These are phyloP conservation scores for Alexandromys oeconomus DNA, from an alignment of 2,797 vertebrate species.

Conservation along the genomic window DNA sequence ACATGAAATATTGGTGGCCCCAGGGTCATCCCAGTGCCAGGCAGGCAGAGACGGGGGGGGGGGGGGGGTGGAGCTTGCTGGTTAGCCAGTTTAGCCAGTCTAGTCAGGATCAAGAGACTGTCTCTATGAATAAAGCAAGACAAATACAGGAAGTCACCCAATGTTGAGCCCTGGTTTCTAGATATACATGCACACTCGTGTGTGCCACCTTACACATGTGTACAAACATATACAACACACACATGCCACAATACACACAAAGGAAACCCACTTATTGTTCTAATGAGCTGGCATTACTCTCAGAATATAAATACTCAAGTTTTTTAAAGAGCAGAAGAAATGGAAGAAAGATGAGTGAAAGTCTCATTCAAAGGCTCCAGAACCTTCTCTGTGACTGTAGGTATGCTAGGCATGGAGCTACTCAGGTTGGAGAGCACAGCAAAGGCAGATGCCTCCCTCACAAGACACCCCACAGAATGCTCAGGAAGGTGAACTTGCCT, in stretches of 20 bases:
- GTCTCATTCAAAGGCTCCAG: neutral
- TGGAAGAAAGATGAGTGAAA: neutral
- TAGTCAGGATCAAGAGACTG: neutral
- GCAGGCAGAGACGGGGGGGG: neutral
- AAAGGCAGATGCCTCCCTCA: too few relatives aligned
- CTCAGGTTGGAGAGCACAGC: neutral
- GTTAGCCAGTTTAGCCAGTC: neutral
- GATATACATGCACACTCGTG: neutral
- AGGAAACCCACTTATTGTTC: neutral
- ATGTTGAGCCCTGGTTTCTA: neutral
- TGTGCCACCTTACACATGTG: neutral
- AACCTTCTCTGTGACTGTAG: fast-evolving
- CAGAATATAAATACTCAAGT: neutral
- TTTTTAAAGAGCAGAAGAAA: neutral
- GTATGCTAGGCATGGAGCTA: fast-evolving
- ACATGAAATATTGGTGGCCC: neutral
- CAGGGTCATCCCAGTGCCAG: neutral
- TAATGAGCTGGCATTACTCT: neutral
- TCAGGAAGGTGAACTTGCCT: neutral
- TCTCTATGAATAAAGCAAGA: neutral
- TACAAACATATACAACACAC: neutral
- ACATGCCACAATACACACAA: neutral
- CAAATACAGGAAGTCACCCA: neutral
- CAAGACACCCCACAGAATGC: too few relatives aligned
- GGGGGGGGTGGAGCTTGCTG: neutral